Evolutionary conservation across 2,888 invertebrate genomes (phyloP), one percentile per base, ranked within the genome.

Genomic region (Lycocerus yunnanus): DNA sequence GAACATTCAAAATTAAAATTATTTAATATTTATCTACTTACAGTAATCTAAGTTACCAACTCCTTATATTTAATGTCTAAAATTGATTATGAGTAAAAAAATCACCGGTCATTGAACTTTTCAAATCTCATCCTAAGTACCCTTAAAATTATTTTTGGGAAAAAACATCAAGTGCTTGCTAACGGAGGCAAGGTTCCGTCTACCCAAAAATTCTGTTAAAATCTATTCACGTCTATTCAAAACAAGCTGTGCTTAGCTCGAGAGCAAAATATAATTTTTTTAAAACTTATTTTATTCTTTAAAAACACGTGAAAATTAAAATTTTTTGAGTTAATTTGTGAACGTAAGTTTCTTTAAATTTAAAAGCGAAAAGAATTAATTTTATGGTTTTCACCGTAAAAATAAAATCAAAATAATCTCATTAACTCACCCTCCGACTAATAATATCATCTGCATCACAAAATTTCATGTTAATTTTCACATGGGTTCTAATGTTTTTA

Each of bases 381-480:
- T n/a, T 65, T 20, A 65, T 65, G 18, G 9, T 65, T 18, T 65
- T 10, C 20, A 16, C 14, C 21, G 6, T 63, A 68, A 65, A 15
- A 1, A 15, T 16, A 21, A 67, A 58, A 71, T 43, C 16, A 43
- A 67, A 60, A 71, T 43, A 43, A 43, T n/a, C 6, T 43, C 43
- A 6, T 43, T 43, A 75, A 85, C 87, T 86, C 82, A 87, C 88
- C 88, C 89, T 83, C 89, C 89, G 80, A 89, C 89, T 69, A 87
- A 89, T 80, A 90, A 83, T 82, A 90, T 89, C 89, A 89, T 89
- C 88, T 90, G 90, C 90, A 90, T 90, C 77, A 43, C 74, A 69
- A 81, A 87, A 59, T 69, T 69, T 66, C 76, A 71, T 72, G 43
- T 11, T 20, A 16, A 18, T 16, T 63, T 63, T 20, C 61, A 63